A percentile compares a stretch with the other conserved stretches of the same genome.
Evolutionary conservation across 2,113 vertebrate species (phyloP).

Genomic region (Paraplagusia blochii): DNA sequence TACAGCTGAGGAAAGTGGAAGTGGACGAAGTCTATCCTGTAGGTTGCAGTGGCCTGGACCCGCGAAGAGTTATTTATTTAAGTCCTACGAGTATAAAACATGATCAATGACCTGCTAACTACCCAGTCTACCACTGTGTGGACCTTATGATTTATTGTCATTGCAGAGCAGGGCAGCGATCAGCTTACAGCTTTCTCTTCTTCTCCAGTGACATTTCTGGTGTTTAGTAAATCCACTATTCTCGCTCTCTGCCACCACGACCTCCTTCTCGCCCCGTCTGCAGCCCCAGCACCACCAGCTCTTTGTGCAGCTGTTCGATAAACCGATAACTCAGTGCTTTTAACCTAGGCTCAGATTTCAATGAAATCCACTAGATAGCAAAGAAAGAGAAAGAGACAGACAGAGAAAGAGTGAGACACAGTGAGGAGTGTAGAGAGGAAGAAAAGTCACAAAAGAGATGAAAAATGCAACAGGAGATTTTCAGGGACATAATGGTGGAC

Average conservation of each 20-base stretch:
- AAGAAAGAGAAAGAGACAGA: constrained; percentile 4
- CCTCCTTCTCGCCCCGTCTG: background rate
- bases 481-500: background rate
- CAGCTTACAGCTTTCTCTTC: constrained; percentile 40
- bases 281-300: constrained; percentile 1
- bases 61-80: too few species aligned
- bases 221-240: constrained; percentile 47
- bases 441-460: background rate
- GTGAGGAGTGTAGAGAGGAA: background rate
- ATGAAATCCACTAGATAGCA: background rate
- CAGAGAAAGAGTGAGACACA: too few species aligned
- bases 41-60: too few species aligned
- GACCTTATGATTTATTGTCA: constrained; percentile 36
- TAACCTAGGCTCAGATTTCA: constrained; percentile 53
- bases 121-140: background rate
- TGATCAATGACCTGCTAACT: too few species aligned
- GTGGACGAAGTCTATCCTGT: too few species aligned
- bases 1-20: too few species aligned
- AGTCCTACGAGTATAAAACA: too few species aligned
- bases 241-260: constrained; percentile 4
- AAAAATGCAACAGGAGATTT: background rate
- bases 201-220: constrained; percentile 38
- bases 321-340: constrained; percentile 46
- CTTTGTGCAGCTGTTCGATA: constrained; percentile 43
- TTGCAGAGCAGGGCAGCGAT: constrained; percentile 43